phyloP scores from a whole-genome alignment of 2,797 vertebrate genomes.

The Perdix hodgsoniae region DNA sequence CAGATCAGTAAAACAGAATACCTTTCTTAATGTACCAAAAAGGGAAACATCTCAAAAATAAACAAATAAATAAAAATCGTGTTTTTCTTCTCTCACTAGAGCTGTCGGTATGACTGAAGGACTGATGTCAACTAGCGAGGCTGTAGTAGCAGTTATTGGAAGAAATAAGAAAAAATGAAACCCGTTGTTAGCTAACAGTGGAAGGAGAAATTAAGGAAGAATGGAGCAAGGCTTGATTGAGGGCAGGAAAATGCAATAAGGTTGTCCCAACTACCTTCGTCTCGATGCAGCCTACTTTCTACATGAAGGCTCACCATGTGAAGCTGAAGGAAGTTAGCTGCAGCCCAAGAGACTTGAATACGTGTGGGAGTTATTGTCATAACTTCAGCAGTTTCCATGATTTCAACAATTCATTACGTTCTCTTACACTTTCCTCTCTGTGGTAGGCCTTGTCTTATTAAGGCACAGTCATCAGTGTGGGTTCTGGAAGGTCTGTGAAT shows the following conservation, averaged over 20 bases:
- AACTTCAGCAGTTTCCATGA: background rate
- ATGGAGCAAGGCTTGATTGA: background rate
- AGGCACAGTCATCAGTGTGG: background rate
- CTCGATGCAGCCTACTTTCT: background rate
- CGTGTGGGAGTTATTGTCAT: background rate
- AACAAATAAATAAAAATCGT: rapidly evolving
- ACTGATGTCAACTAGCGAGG: background rate
- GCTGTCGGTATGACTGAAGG: background rate
- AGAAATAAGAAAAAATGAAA: background rate
- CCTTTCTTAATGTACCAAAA: background rate
- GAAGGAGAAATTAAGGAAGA: background rate
- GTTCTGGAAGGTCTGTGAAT: background rate
- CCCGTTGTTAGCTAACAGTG: background rate
- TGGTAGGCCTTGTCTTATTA: background rate
- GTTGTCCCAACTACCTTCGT: background rate
- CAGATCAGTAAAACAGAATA: background rate
- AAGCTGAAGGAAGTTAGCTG: background rate
- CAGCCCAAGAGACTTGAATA: background rate
- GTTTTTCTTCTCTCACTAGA: background rate
- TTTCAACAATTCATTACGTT: background rate
- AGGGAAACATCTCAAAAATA: rapidly evolving
- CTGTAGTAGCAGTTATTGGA: background rate
- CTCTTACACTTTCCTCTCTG: background rate
- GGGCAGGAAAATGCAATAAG: background rate
- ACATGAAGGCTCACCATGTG: background rate